Percentiles rank a stretch among this genome's conserved stretches.
These are phyloP conservation scores for Podargus strigoides DNA, from an alignment of 2,797 vertebrate genomes.

Conservation along the genomic window DNA sequence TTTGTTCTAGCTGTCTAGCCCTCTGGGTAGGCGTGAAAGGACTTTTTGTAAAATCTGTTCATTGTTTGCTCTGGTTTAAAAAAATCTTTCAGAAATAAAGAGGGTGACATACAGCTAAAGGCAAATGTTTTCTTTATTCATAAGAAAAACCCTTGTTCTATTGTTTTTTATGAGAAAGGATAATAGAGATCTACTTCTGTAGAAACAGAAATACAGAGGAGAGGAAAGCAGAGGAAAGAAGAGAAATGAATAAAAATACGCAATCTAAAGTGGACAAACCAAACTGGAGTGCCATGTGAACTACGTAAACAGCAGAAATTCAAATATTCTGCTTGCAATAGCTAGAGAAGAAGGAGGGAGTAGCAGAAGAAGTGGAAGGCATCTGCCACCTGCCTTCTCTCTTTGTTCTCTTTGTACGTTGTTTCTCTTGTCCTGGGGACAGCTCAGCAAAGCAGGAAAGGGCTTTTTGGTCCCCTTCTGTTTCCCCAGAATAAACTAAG, in stretches of 20 bases:
- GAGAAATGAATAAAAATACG: not conserved
- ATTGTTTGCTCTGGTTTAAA: conserved; percentile 9
- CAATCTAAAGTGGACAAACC: not conserved
- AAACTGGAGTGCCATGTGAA: not conserved
- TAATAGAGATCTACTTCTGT: not conserved
- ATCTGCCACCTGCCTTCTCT: not conserved
- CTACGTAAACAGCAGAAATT: not conserved
- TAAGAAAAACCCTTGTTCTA: not conserved
- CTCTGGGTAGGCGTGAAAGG: not conserved
- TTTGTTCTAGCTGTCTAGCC: conserved; percentile 11
- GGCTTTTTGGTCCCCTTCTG: not conserved
- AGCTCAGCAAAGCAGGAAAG: not conserved
- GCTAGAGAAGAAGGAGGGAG: not conserved
- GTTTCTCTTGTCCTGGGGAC: not conserved
- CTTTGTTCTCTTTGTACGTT: not conserved
- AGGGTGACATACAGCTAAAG: not conserved
- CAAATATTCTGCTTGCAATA: not conserved
- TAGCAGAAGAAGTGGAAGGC: not conserved
- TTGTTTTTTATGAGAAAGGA: not conserved
- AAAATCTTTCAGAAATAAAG: not conserved
- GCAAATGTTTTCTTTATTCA: not conserved
- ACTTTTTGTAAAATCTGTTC: conserved; percentile 4
- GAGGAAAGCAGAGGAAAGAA: not conserved
- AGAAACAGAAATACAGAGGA: not conserved
- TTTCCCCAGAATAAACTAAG: not conserved